Evolutionary conservation across 2,888 invertebrate genomes (phyloP).

Genomic region (Cataglyphis albicans): DNA sequence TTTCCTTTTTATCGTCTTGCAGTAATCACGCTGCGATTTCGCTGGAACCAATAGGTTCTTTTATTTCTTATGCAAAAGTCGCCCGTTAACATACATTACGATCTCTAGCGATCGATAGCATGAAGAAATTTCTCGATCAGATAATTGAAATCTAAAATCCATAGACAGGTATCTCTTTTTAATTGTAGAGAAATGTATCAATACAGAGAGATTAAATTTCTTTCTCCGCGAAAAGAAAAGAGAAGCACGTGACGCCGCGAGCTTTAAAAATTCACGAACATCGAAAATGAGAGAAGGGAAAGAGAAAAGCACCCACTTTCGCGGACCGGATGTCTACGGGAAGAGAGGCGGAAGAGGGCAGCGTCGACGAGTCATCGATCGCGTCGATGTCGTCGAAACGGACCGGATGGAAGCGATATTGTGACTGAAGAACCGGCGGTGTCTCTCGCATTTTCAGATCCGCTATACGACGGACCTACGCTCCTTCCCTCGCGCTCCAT

Average conservation of each 20-base stretch:
- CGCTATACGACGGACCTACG: slow-evolving; percentile 63
- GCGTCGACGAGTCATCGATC: slow-evolving; percentile 35
- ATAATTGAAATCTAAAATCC: neutral
- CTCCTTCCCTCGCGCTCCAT: slow-evolving; percentile 66
- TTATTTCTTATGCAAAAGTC: slow-evolving; percentile 32
- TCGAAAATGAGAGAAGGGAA: neutral
- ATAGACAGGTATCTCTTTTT: neutral
- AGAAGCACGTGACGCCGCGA: neutral
- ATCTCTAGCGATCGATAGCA: neutral
- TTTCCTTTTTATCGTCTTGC: slow-evolving; percentile 42
- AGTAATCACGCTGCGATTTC: neutral
- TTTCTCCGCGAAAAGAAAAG: neutral
- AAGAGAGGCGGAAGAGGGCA: slow-evolving; percentile 32
- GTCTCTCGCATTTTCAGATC: slow-evolving; percentile 72
- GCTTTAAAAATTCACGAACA: slow-evolving; percentile 20
- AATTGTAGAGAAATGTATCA: neutral
- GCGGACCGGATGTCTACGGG: slow-evolving; percentile 16
- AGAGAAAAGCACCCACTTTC: slow-evolving; percentile 25
- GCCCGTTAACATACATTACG: slow-evolving; percentile 35
- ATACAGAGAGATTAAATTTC: neutral
- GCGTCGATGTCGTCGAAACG: slow-evolving; percentile 70
- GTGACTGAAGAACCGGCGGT: slow-evolving; percentile 78
- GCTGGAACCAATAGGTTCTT: slow-evolving; percentile 23
- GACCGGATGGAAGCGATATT: slow-evolving; percentile 78
- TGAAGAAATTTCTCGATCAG: slow-evolving; percentile 14